These are phyloP conservation scores for Andrena bicolor DNA, from an alignment of 2,888 invertebrate species.

Conservation along the genomic window DNA sequence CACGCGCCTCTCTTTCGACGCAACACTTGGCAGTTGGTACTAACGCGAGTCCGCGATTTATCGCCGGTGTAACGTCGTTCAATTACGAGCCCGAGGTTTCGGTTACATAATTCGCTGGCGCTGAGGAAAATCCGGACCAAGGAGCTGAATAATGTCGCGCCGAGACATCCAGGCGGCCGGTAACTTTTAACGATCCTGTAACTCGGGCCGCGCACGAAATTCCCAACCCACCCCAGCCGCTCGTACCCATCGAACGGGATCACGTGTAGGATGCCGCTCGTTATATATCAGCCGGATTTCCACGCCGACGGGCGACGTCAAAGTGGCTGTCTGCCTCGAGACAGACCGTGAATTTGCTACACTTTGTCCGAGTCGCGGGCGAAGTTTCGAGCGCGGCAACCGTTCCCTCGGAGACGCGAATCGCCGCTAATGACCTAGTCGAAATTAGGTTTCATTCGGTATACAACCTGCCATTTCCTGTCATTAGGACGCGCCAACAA, in stretches of 20 bases:
- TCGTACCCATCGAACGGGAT: conserved; percentile 21
- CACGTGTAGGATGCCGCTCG: conserved; percentile 45
- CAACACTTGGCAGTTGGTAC: neutral
- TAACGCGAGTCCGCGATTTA: neutral
- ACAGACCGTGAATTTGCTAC: conserved; percentile 41
- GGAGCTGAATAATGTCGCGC: neutral
- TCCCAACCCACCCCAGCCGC: neutral
- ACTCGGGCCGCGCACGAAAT: conserved; percentile 39
- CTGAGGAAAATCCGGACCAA: neutral
- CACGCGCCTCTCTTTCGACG: neutral
- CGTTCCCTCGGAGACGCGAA: conserved; percentile 29
- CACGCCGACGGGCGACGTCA: conserved; percentile 50
- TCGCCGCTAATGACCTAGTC: conserved; percentile 58
- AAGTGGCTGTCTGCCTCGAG: conserved; percentile 50
- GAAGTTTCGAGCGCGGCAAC: conserved; percentile 63
- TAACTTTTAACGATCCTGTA: conserved; percentile 71
- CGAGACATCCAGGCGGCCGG: conserved; percentile 13
- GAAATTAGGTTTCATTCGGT: conserved; percentile 36
- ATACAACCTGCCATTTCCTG: conserved; percentile 7
- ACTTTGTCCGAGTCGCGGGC: conserved; percentile 72
- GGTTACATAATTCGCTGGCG: neutral
- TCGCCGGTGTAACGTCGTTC: no score
- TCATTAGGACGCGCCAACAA: conserved; percentile 1
- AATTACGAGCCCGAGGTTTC: no score
- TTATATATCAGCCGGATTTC: conserved; percentile 64